phyloP scores from a whole-genome alignment of 2,113 vertebrate genomes.

The Gnathonemus longibarbis region DNA sequence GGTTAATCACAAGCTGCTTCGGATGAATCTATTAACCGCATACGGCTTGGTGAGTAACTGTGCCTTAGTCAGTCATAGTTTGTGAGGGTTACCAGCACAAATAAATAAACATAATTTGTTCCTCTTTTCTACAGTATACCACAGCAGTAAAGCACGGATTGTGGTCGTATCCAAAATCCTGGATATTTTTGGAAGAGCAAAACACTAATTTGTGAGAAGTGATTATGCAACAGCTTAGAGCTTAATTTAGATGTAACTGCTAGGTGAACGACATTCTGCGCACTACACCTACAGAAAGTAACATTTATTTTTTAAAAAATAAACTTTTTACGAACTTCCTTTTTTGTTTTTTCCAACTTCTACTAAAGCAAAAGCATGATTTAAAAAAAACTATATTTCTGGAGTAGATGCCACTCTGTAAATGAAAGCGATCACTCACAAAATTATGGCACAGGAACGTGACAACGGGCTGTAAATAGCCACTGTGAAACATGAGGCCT shows the following conservation, averaged over 20 bases:
- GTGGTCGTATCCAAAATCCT: neutral
- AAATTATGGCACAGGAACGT: slow-evolving; percentile 46
- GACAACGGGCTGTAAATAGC: slow-evolving; percentile 51
- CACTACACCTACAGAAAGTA: neutral
- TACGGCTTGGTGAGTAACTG: neutral
- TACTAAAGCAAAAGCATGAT: slow-evolving; percentile 41
- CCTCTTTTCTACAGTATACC: neutral
- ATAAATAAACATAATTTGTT: neutral
- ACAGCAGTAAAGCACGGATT: neutral
- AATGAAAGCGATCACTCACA: slow-evolving; percentile 45
- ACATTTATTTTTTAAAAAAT: neutral
- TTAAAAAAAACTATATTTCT: slow-evolving; percentile 50
- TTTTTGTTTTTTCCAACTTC: slow-evolving; percentile 18
- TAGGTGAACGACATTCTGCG: neutral
- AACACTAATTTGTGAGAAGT: neutral
- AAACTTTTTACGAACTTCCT: slow-evolving; percentile 19
- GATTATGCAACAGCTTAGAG: neutral
- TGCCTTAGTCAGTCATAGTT: neutral
- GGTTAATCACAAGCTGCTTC: slow-evolving; percentile 35
- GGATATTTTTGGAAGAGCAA: neutral
- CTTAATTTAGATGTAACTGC: neutral
- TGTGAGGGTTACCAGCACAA: neutral
- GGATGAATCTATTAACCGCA: slow-evolving; percentile 11
- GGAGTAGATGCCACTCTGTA: slow-evolving; percentile 41
- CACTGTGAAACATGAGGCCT: slow-evolving; percentile 32